Percentiles rank a stretch among this genome's conserved stretches.
phyloP scores from a whole-genome alignment of 2,113 vertebrate species.

The Porphyrio hochstetteri region DNA sequence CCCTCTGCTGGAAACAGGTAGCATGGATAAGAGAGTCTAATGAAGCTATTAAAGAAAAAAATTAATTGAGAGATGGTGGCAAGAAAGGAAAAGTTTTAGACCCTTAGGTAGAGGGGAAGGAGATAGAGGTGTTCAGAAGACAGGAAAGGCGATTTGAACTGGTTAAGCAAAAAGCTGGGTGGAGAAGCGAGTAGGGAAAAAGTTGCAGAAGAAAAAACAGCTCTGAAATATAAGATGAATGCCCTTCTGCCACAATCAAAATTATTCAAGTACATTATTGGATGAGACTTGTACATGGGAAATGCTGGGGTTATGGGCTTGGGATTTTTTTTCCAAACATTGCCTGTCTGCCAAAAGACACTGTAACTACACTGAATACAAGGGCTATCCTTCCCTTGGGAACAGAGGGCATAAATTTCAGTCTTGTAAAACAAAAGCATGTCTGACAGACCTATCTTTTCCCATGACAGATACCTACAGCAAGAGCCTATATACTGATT shows the following conservation, averaged over 20 bases:
- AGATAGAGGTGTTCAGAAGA: background rate
- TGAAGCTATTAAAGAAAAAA: background rate
- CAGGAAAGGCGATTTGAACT: background rate
- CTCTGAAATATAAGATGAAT: background rate
- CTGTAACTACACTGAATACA: background rate
- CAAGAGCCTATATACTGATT: background rate
- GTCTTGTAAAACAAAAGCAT: background rate
- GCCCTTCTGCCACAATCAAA: background rate
- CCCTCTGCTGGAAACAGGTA: background rate
- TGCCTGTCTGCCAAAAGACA: background rate
- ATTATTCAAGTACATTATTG: background rate
- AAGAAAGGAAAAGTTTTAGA: background rate
- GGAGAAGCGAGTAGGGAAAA: background rate
- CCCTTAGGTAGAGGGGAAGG: background rate
- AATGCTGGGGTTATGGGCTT: background rate
- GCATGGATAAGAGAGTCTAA: background rate
- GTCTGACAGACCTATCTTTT: background rate
- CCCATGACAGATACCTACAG: background rate
- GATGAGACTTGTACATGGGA: background rate
- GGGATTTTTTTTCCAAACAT: background rate
- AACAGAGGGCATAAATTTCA: background rate
- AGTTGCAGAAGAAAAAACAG: background rate
- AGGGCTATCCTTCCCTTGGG: background rate
- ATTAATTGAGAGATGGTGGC: background rate
- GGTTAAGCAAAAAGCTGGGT: background rate